phyloP scores from a whole-genome alignment of 2,113 vertebrate species.

The Etheostoma spectabile region DNA sequence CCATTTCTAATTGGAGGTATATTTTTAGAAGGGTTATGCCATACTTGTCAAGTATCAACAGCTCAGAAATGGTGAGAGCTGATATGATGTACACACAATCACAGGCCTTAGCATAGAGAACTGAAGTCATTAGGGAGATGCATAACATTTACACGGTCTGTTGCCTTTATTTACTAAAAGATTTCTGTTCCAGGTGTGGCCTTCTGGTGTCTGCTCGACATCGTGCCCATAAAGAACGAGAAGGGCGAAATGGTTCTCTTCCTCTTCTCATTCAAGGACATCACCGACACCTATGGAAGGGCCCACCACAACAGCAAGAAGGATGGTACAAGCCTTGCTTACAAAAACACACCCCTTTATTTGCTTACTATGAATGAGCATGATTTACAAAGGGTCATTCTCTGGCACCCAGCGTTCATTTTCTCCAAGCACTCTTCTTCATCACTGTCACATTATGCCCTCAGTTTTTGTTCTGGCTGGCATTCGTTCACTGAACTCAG shows the following conservation, averaged over 20 bases:
- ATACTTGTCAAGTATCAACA: constrained; percentile 3
- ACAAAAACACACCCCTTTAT: not conserved
- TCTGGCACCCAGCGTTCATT: constrained; percentile 50
- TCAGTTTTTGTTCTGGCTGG: constrained; percentile 40
- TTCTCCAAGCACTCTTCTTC: constrained; percentile 50
- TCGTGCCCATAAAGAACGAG: constrained; percentile 98
- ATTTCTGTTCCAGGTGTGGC: constrained; percentile 81
- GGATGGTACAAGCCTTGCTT: constrained; percentile 76
- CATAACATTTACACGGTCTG: not conserved
- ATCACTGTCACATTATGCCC: constrained; percentile 67
- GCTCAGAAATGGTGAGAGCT: constrained; percentile 2
- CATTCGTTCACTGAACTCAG: constrained; percentile 46
- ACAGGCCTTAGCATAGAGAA: not conserved
- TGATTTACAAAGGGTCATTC: constrained; percentile 55
- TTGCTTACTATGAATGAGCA: constrained; percentile 38
- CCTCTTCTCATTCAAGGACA: constrained; percentile 98
- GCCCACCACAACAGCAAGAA: constrained; percentile 77
- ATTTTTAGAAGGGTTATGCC: constrained; percentile 52
- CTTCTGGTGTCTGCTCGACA: constrained; percentile 96
- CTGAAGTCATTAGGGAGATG: not conserved
- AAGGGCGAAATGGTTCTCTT: constrained; percentile 97
- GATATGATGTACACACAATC: constrained; percentile 21
- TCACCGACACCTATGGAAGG: constrained; percentile 88
- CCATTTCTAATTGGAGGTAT: constrained; percentile 45
- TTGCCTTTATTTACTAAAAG: not conserved